Conservation (phyloP, 2,797 vertebrate genomes). For the Euphonia xanthogaster region DNA sequence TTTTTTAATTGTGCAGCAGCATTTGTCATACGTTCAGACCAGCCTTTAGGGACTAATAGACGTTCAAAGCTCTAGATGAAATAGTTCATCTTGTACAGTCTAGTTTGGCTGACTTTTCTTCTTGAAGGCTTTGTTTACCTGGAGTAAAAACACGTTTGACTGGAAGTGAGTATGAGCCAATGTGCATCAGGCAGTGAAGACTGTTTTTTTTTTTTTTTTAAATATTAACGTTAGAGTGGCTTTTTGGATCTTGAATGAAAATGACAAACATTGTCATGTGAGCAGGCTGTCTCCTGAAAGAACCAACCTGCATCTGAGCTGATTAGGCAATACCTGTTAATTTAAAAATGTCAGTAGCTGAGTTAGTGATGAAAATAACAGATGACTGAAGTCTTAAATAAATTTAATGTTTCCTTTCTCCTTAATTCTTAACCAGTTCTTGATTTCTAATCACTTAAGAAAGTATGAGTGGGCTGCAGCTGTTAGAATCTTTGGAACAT, state of each 20-base stretch:
- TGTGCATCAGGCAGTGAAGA: neutral
- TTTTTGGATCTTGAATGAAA: neutral
- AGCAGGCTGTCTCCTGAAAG: neutral
- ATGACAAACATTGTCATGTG: neutral
- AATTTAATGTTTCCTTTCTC: neutral
- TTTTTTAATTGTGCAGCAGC: neutral
- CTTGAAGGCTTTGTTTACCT: neutral
- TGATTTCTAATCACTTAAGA: neutral
- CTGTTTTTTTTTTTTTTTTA: neutral
- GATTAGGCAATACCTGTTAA: neutral
- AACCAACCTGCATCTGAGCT: neutral
- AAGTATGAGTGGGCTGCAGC: neutral
- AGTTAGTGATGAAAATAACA: neutral
- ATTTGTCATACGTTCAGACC: neutral
- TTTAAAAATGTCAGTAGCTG: neutral
- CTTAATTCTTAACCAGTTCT: neutral
- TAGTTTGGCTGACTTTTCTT: neutral
- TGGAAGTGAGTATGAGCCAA: neutral
- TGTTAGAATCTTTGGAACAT: neutral
- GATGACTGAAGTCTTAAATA: neutral
- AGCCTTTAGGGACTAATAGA: neutral
- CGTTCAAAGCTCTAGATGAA: neutral
- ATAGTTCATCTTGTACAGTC: neutral
- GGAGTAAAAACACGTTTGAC: neutral
- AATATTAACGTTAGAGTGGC: fast-evolving